Percentiles rank a stretch among this genome's conserved stretches.
Evolutionary conservation across 2,113 vertebrate genomes (phyloP).

Genomic region (Sardina pilchardus): DNA sequence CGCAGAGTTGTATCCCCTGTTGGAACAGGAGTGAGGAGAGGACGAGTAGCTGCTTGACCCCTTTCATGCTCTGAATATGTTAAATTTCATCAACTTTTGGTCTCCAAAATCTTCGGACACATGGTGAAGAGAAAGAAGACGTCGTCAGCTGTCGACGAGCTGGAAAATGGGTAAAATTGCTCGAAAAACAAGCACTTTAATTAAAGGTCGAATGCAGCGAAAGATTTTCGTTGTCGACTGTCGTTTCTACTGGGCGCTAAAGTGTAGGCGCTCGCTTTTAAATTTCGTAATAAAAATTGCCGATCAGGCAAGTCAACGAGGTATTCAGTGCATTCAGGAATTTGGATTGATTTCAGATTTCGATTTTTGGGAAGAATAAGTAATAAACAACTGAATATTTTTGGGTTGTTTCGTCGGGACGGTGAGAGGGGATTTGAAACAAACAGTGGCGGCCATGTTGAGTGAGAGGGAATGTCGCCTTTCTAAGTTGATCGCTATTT

Average conservation of each 20-base stretch:
- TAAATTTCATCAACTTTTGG: slow-evolving; percentile 62
- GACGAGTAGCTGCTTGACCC: slow-evolving; percentile 61
- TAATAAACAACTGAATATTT: slow-evolving; percentile 51
- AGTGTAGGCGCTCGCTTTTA: slow-evolving; percentile 76
- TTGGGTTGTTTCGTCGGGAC: slow-evolving; percentile 88
- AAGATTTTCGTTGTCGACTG: slow-evolving; percentile 68
- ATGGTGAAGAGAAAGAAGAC: slow-evolving; percentile 87
- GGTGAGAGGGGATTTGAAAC: slow-evolving; percentile 92
- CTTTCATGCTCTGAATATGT: slow-evolving; percentile 77
- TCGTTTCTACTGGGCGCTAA: slow-evolving; percentile 79
- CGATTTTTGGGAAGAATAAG: slow-evolving; percentile 32
- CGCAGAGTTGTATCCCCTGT: slow-evolving; percentile 78
- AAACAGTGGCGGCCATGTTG: slow-evolving; percentile 99
- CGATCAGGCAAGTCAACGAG: slow-evolving; percentile 40
- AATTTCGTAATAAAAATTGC: slow-evolving; percentile 64
- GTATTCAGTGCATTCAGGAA: slow-evolving; percentile 28
- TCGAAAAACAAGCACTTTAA: slow-evolving; percentile 72
- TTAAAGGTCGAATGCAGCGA: slow-evolving; percentile 72
- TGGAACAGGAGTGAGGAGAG: slow-evolving; percentile 61
- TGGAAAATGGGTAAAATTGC: slow-evolving; percentile 74
- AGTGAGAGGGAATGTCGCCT: slow-evolving; percentile 79
- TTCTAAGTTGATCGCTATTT: slow-evolving; percentile 72
- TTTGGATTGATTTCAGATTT: slow-evolving; percentile 26
- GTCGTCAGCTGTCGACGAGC: slow-evolving; percentile 72
- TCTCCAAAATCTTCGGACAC: slow-evolving; percentile 72